These are phyloP conservation scores for Agrotis ipsilon DNA, from an alignment of 2,888 invertebrate species.

Conservation along the genomic window DNA sequence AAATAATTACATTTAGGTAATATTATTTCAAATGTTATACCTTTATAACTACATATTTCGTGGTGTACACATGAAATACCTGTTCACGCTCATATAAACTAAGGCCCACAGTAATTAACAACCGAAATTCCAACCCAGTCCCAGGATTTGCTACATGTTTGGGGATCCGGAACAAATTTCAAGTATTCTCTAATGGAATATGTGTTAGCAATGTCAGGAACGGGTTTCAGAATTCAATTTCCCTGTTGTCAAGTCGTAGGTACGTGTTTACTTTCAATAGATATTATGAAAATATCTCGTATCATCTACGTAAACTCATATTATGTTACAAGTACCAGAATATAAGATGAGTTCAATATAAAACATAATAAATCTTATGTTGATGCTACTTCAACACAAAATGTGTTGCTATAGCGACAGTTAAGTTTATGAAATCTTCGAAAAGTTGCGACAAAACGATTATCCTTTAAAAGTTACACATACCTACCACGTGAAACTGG, in stretches of 20 bases:
- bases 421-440: not conserved
- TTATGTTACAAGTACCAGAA: not conserved
- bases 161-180: slow-evolving; percentile 20
- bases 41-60: no score
- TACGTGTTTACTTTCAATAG: not conserved
- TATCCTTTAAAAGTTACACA: no score
- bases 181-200: slow-evolving; percentile 18
- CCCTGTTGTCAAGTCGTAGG: not conserved
- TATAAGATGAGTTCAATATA: slow-evolving; percentile 4
- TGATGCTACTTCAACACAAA: not conserved
- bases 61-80: no score
- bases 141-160: slow-evolving; percentile 12
- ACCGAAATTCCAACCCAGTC: slow-evolving; percentile 4
- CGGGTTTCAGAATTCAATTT: not conserved
- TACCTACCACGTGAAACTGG: no score
- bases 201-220: not conserved
- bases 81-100: slow-evolving; percentile 1
- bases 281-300: not conserved
- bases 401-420: not conserved
- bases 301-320: not conserved
- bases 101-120: slow-evolving; percentile 24
- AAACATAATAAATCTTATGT: not conserved
- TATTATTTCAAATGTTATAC: no score
- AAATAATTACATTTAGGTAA: no score
- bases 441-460: not conserved